Evolutionary conservation across 2,888 invertebrate genomes (phyloP).

Genomic region (Harpalus rubripes): DNA sequence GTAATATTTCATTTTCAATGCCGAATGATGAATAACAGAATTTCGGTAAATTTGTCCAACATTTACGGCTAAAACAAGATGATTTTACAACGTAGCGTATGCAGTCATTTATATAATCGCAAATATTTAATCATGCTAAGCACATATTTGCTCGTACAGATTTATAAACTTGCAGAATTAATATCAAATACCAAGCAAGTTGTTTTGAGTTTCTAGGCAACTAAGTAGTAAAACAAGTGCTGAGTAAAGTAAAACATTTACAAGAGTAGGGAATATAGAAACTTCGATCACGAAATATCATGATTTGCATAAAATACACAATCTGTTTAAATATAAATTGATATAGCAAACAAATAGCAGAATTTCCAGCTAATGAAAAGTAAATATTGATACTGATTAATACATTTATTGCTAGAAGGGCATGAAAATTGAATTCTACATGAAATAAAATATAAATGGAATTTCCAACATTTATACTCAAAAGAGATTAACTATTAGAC

Average conservation of each 20-base stretch:
- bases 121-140: slow-evolving; percentile 53
- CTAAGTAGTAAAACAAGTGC: slow-evolving; percentile 21
- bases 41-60: slow-evolving; percentile 7
- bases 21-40: background rate
- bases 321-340: background rate
- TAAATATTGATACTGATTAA: background rate
- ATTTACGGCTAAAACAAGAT: background rate
- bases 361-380: background rate
- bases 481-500: too few relatives aligned
- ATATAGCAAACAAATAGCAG: background rate
- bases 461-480: too few relatives aligned
- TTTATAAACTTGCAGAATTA: slow-evolving; percentile 40
- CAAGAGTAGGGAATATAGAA: background rate
- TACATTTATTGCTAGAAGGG: background rate
- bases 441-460: too few relatives aligned
- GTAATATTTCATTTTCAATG: slow-evolving; percentile 22
- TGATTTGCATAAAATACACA: background rate
- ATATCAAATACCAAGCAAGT: slow-evolving; percentile 34
- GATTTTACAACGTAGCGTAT: slow-evolving; percentile 26
- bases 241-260: slow-evolving; percentile 6
- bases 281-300: background rate
- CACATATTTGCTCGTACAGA: slow-evolving; percentile 50
- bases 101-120: slow-evolving; percentile 42
- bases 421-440: background rate
- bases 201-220: slow-evolving; percentile 43